phyloP scores from a whole-genome alignment of 2,797 vertebrate species.

The Pogonophryne albipinna region DNA sequence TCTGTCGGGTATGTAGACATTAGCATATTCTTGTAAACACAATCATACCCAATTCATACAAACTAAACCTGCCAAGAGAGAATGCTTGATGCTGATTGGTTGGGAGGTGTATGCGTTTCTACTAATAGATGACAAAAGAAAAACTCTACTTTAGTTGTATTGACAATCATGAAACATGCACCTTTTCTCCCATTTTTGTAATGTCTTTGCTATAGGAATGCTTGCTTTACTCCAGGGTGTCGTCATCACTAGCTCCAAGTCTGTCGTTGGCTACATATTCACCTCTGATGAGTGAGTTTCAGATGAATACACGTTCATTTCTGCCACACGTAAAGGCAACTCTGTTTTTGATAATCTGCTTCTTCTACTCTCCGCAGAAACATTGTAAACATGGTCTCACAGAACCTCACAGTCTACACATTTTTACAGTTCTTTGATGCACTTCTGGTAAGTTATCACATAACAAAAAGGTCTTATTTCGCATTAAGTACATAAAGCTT shows the following conservation, averaged over 20 bases:
- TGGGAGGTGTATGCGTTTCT: background rate
- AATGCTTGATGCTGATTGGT: slow-evolving; percentile 12
- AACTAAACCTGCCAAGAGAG: background rate
- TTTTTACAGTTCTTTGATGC: slow-evolving; percentile 89
- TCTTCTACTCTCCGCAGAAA: slow-evolving; percentile 74
- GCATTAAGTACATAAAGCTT: background rate
- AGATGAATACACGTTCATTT: slow-evolving; percentile 19
- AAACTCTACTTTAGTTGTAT: background rate
- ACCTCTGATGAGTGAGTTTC: slow-evolving; percentile 89
- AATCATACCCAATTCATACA: background rate
- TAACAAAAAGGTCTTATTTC: slow-evolving; percentile 15
- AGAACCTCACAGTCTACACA: slow-evolving; percentile 81
- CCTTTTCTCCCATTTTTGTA: background rate
- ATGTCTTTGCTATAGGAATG: slow-evolving; percentile 62
- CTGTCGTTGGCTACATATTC: slow-evolving; percentile 87
- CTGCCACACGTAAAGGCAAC: background rate
- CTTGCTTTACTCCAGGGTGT: slow-evolving; percentile 80
- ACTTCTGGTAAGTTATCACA: slow-evolving; percentile 80
- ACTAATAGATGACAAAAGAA: background rate
- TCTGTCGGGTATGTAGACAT: slow-evolving; percentile 81
- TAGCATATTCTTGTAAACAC: background rate
- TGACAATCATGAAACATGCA: background rate
- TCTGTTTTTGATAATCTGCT: slow-evolving; percentile 27
- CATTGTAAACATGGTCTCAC: slow-evolving; percentile 85
- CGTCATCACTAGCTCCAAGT: slow-evolving; percentile 66